Evolutionary conservation across 2,888 invertebrate species (phyloP).

Genomic region (Heterodera filipjevi): DNA sequence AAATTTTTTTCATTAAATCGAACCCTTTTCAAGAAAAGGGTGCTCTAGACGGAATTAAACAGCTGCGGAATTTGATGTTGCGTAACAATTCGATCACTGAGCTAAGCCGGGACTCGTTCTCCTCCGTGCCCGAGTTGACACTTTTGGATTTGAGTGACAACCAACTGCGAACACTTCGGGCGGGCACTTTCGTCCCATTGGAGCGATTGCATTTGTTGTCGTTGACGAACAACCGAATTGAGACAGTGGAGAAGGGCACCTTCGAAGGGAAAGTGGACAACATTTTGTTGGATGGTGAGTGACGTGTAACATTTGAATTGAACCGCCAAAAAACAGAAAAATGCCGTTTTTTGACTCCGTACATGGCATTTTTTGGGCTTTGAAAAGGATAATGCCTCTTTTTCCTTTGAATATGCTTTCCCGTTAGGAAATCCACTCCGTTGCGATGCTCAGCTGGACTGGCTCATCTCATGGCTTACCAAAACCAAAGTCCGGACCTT

Average conservation of each 20-base stretch:
- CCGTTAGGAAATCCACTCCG: constrained; percentile 52
- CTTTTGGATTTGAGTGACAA: constrained; percentile 69
- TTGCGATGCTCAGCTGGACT: constrained; percentile 61
- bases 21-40: constrained; percentile 55
- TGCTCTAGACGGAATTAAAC: constrained; percentile 72
- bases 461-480: constrained; percentile 57
- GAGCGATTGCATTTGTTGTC: constrained; percentile 61
- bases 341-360: no score
- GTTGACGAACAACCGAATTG: constrained; percentile 55
- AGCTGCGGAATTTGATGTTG: constrained; percentile 69
- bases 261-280: constrained; percentile 56
- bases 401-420: not conserved
- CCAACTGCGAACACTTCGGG: constrained; percentile 79
- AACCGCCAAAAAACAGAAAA: no score
- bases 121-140: constrained; percentile 52
- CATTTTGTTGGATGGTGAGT: constrained; percentile 54
- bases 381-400: no score
- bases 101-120: constrained; percentile 48
- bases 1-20: no score
- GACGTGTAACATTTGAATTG: not conserved
- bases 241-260: constrained; percentile 47
- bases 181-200: constrained; percentile 50
- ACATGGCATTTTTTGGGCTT: no score
- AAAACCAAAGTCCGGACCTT: constrained; percentile 59
- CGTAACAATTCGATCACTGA: constrained; percentile 52